Evolutionary conservation across 2,888 invertebrate genomes (phyloP).

Genomic region (Serrognathus titanus): DNA sequence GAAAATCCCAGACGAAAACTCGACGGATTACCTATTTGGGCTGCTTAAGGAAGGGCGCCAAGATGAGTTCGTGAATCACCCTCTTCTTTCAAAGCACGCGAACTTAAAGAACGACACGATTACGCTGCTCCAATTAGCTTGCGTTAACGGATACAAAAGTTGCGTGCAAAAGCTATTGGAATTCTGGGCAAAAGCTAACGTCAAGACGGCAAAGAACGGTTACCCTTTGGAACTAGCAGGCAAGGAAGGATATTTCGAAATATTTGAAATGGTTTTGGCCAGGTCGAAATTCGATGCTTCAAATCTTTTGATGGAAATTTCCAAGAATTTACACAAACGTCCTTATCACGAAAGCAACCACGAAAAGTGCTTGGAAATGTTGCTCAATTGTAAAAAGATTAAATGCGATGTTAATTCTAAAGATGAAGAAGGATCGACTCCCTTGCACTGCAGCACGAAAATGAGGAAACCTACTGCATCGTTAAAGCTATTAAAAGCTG

Average conservation of each 20-base stretch:
- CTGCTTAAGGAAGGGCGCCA: no score
- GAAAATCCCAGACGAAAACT: no score
- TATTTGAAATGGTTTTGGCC: neutral
- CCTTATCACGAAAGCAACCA: neutral
- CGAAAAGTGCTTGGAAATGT: neutral
- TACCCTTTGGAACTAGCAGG: neutral
- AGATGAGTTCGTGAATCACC: no score
- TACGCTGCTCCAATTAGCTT: neutral
- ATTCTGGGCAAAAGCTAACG: neutral
- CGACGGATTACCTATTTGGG: no score
- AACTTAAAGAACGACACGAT: neutral
- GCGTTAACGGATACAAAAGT: neutral
- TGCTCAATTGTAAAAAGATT: neutral
- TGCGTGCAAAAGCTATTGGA: neutral
- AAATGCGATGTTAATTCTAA: neutral
- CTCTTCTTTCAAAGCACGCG: no score
- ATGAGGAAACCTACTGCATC: neutral
- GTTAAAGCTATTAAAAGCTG: constrained; percentile 58
- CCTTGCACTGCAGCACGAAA: neutral
- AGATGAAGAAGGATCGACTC: neutral
- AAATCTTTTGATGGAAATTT: neutral
- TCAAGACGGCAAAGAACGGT: neutral
- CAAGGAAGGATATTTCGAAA: neutral
- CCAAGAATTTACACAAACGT: neutral
- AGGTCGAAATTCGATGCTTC: neutral